Conservation (phyloP, 2,888 invertebrate species). For the Eupelmus urozonus region DNA sequence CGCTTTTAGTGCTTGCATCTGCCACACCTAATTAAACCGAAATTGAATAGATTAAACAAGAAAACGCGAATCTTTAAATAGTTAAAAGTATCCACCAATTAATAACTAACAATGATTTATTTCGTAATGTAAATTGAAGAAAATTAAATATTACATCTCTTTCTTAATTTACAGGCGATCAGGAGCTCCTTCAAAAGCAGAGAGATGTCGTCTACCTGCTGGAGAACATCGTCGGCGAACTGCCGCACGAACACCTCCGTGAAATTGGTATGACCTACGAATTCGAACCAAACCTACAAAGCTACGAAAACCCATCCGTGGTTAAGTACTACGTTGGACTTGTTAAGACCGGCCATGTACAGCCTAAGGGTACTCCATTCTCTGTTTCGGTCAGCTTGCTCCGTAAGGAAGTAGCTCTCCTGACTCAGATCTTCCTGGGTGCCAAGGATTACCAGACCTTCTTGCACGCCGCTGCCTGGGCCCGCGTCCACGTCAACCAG, state of each 20-base stretch:
- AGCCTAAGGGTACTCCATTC: slow-evolving; percentile 82
- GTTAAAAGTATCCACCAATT: too few relatives aligned
- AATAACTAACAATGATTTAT: too few relatives aligned
- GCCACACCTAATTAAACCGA: too few relatives aligned
- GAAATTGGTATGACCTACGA: slow-evolving; percentile 81
- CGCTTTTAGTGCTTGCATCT: too few relatives aligned
- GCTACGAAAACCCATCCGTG: slow-evolving; percentile 78
- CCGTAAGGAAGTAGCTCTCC: slow-evolving; percentile 81
- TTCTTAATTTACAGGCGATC: slow-evolving; percentile 77
- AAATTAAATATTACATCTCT: background rate
- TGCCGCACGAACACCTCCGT: slow-evolving; percentile 79
- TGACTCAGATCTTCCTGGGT: slow-evolving; percentile 84
- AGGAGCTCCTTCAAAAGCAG: slow-evolving; percentile 80
- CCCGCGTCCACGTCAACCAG: slow-evolving; percentile 84
- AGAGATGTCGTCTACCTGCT: slow-evolving; percentile 80
- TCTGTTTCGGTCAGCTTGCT: slow-evolving; percentile 82
- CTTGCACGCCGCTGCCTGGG: slow-evolving; percentile 83
- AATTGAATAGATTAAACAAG: too few relatives aligned
- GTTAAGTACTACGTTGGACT: slow-evolving; percentile 80
- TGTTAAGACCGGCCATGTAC: slow-evolving; percentile 79
- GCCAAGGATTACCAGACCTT: slow-evolving; percentile 86
- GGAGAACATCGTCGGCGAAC: slow-evolving; percentile 82
- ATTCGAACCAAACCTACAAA: slow-evolving; percentile 80
- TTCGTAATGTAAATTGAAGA: too few relatives aligned
- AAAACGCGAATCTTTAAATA: too few relatives aligned